Conservation (phyloP, 2,113 vertebrate species). For the Heterochromis multidens region DNA sequence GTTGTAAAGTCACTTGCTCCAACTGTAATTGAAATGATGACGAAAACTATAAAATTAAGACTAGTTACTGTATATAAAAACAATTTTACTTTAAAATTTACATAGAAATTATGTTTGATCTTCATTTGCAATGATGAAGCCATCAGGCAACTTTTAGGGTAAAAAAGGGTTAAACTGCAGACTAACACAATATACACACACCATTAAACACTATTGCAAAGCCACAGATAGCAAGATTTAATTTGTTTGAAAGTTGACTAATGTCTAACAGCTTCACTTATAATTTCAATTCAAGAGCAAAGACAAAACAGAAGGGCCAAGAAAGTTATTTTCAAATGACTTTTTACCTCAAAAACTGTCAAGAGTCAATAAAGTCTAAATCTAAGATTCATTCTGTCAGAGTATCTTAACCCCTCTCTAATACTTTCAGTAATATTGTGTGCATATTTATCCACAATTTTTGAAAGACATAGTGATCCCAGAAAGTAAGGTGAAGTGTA, state of each 20-base stretch:
- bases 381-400: slow-evolving; percentile 14
- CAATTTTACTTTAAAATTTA: too few relatives aligned
- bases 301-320: background rate
- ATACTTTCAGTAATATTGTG: slow-evolving; percentile 29
- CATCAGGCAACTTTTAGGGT: background rate
- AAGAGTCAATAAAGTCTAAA: slow-evolving; percentile 23
- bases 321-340: slow-evolving; percentile 20
- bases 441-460: slow-evolving; percentile 2
- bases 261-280: background rate
- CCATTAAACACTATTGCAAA: background rate
- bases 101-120: background rate
- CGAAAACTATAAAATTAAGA: background rate
- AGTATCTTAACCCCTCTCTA: slow-evolving; percentile 16
- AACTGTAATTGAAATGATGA: too few relatives aligned
- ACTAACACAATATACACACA: background rate
- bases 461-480: slow-evolving; percentile 49
- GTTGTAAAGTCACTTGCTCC: too few relatives aligned
- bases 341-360: background rate
- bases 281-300: background rate
- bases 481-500: slow-evolving; percentile 49
- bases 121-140: background rate
- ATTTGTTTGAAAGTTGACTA: background rate
- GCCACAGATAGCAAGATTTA: background rate
- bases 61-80: too few relatives aligned
- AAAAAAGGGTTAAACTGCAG: background rate